A percentile compares a stretch with the other conserved stretches of the same genome.
phyloP scores from a whole-genome alignment of 2,888 invertebrate genomes.

The Stictocephala bisonia region DNA sequence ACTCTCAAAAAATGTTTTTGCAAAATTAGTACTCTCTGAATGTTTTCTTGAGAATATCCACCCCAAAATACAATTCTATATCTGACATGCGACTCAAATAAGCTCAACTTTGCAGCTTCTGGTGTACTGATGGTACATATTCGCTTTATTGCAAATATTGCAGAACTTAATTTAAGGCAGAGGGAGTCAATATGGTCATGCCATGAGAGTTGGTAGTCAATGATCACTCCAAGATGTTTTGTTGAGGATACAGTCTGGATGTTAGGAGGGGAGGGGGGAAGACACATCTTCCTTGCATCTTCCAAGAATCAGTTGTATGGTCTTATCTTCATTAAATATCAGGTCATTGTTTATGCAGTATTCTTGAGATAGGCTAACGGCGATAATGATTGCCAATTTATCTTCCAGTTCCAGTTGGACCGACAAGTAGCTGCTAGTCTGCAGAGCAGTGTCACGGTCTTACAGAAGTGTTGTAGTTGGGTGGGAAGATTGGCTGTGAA shows the following conservation, averaged over 20 bases:
- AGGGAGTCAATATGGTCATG: background rate
- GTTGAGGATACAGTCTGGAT: background rate
- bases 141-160: background rate
- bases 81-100: background rate
- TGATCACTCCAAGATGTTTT: conserved; percentile 1
- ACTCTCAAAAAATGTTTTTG: too few species aligned
- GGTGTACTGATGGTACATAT: background rate
- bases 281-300: too few species aligned
- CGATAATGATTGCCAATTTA: background rate
- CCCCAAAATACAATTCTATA: background rate
- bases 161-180: background rate
- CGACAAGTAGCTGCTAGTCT: background rate
- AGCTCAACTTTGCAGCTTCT: background rate
- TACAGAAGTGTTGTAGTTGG: too few species aligned
- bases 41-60: background rate
- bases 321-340: background rate
- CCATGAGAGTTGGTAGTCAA: background rate
- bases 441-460: too few species aligned
- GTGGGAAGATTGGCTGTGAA: too few species aligned
- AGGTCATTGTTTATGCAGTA: background rate
- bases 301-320: background rate
- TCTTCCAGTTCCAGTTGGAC: background rate
- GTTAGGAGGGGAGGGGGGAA: background rate
- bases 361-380: background rate
- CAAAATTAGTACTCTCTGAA: too few species aligned